These are phyloP conservation scores for Hyles vespertilio DNA, from an alignment of 1,140 invertebrate species.

Conservation along the genomic window DNA sequence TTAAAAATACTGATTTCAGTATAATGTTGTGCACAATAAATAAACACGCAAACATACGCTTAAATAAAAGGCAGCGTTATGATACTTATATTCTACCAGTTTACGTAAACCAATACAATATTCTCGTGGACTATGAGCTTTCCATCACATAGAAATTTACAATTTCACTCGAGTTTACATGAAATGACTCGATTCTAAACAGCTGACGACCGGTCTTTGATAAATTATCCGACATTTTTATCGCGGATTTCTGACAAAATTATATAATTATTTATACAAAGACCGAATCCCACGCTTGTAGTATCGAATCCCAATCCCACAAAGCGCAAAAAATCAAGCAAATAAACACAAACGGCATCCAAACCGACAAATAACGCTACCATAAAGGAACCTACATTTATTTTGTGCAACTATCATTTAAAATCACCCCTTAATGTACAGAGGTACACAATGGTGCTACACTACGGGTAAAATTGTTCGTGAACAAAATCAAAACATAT, in stretches of 20 bases:
- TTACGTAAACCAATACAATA: no score
- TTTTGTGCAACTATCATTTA: conserved; percentile 29
- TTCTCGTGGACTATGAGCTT: conserved; percentile 33
- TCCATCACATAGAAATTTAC: conserved; percentile 31
- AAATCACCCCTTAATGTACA: no score
- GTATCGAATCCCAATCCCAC: neutral
- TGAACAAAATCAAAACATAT: no score
- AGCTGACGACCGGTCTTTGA: no score
- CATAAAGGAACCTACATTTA: conserved; percentile 17
- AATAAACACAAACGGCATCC: conserved; percentile 4
- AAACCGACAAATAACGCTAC: conserved; percentile 5
- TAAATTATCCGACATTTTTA: no score
- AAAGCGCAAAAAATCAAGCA: conserved; percentile 4
- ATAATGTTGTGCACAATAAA: conserved; percentile 15
- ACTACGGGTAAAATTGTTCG: no score
- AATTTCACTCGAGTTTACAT: no score
- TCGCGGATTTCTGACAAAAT: no score
- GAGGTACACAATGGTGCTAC: no score
- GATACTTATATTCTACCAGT: conserved; percentile 5
- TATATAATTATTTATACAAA: conserved; percentile 3
- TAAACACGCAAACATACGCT: conserved; percentile 46
- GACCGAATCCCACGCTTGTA: no score
- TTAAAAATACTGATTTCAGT: conserved; percentile 1
- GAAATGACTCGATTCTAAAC: neutral
- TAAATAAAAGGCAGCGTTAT: conserved; percentile 51